These are phyloP conservation scores for Gastracanthus pulcherrimus DNA, from an alignment of 2,888 invertebrate species.

Conservation along the genomic window DNA sequence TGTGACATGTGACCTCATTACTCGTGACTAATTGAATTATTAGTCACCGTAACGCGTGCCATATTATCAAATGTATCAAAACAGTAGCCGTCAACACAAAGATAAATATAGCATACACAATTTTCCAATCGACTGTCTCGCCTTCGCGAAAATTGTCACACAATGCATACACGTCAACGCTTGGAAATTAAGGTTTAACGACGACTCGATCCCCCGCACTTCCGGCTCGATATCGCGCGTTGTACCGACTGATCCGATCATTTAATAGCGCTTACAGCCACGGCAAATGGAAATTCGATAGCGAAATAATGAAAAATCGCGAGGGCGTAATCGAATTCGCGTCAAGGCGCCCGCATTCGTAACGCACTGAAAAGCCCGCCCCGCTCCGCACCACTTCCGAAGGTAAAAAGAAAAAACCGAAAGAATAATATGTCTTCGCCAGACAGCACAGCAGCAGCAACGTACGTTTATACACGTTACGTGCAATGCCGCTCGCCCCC, in stretches of 20 bases:
- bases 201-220: background rate
- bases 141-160: background rate
- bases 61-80: no score
- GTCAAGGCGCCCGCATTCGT: slow-evolving; percentile 25
- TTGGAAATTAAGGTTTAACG: no score
- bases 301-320: slow-evolving; percentile 46
- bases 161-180: background rate
- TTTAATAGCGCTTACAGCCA: background rate
- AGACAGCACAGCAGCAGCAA: background rate
- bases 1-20: background rate
- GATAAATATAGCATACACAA: background rate
- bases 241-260: no score
- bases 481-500: background rate
- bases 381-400: background rate
- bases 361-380: slow-evolving; percentile 25
- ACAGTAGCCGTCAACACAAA: no score
- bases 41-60: background rate
- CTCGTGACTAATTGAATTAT: background rate
- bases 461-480: background rate
- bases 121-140: background rate
- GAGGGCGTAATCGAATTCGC: slow-evolving; percentile 50
- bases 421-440: background rate
- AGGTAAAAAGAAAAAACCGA: background rate
- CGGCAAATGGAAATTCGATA: slow-evolving; percentile 35
- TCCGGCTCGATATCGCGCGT: no score